These are phyloP conservation scores for Tinea pellionella DNA, from an alignment of 2,888 invertebrate species.

Conservation along the genomic window DNA sequence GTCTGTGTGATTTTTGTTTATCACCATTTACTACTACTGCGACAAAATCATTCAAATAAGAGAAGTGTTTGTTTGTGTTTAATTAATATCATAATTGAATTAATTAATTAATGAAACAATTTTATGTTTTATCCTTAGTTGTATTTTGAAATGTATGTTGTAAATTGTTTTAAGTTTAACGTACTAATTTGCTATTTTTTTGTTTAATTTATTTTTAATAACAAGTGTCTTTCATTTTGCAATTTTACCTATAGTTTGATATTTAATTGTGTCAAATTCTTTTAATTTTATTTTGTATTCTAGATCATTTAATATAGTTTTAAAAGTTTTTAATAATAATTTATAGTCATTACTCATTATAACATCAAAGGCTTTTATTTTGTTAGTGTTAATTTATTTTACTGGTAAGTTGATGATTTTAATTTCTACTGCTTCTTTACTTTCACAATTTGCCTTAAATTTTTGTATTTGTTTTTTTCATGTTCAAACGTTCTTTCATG, in stretches of 20 bases:
- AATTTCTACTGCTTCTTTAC: conserved; percentile 22
- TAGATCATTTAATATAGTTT: background rate
- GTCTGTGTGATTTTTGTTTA: conserved; percentile 36
- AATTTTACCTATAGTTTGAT: conserved; percentile 15
- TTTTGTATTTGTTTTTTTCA: background rate
- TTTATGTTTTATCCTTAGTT: background rate
- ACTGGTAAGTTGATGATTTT: conserved; percentile 46
- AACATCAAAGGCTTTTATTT: conserved; percentile 33
- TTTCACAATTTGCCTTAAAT: conserved; percentile 19
- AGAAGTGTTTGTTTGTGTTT: background rate
- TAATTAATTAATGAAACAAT: background rate
- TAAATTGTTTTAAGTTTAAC: background rate
- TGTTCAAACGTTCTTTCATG: conserved; percentile 15
- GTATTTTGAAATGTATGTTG: background rate
- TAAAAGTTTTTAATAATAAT: background rate
- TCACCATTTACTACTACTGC: background rate
- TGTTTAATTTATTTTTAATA: conserved; percentile 15
- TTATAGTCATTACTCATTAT: conserved; percentile 15
- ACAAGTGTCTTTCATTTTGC: background rate
- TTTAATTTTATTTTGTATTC: conserved; percentile 18
- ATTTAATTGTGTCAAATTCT: conserved; percentile 15
- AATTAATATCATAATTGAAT: background rate
- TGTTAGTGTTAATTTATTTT: conserved; percentile 56
- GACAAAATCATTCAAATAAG: background rate
- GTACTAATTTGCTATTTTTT: conserved; percentile 14